phyloP scores from a whole-genome alignment of 2,113 vertebrate species.

The Lophura nycthemera region DNA sequence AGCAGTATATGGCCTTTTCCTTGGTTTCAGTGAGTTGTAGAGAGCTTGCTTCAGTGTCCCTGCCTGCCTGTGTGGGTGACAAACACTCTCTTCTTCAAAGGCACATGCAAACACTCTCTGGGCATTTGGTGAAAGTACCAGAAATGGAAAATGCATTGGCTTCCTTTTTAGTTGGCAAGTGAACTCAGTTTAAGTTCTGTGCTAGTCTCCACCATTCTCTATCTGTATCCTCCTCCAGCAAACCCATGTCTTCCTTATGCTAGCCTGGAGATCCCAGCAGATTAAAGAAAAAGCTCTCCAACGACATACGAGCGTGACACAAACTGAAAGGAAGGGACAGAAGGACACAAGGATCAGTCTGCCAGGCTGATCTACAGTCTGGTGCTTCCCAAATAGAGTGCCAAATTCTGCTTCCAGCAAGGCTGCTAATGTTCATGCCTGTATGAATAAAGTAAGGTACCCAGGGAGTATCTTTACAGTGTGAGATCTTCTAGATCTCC shows the following conservation, averaged over 20 bases:
- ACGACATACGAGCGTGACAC: background rate
- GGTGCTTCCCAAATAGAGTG: background rate
- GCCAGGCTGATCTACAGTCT: background rate
- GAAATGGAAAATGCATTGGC: background rate
- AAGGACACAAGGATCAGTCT: background rate
- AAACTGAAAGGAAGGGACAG: background rate
- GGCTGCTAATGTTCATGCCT: background rate
- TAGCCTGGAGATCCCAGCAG: background rate
- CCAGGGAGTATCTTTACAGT: background rate
- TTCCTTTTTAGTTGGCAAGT: background rate
- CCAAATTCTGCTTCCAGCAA: background rate
- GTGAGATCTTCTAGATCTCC: background rate
- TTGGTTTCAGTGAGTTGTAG: background rate
- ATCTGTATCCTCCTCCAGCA: accelerated
- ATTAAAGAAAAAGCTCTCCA: background rate
- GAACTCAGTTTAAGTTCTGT: background rate
- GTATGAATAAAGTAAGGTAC: background rate
- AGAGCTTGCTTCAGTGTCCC: background rate
- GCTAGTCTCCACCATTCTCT: background rate
- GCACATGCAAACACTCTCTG: background rate
- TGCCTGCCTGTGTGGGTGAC: background rate
- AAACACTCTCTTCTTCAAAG: background rate
- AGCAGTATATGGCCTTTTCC: background rate
- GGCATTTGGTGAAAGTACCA: background rate
- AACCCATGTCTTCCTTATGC: background rate